phyloP scores from a whole-genome alignment of 2,888 invertebrate genomes.

The Parascotia fuliginaria region DNA sequence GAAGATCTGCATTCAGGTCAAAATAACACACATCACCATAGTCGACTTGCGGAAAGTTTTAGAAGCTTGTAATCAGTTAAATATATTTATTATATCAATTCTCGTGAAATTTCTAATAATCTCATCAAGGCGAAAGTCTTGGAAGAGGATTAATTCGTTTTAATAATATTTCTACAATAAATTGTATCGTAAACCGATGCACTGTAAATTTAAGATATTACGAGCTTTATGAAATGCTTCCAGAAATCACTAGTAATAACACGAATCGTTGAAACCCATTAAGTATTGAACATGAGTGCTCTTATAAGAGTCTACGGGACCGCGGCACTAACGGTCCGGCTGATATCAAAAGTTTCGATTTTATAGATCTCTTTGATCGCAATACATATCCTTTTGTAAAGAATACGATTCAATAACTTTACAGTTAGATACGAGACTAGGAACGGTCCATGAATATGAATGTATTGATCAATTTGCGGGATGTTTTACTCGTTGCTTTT shows the following conservation, averaged over 20 bases:
- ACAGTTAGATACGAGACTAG: conserved; percentile 5
- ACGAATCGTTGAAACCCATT: conserved; percentile 18
- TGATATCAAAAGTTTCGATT: conserved; percentile 24
- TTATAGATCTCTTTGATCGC: conserved; percentile 22
- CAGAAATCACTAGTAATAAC: conserved; percentile 23
- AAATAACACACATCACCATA: no score
- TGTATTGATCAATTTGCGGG: conserved; percentile 5
- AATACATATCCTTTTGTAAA: conserved; percentile 20
- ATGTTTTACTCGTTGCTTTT: background rate
- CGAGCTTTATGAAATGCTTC: conserved; percentile 22
- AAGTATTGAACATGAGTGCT: conserved; percentile 12
- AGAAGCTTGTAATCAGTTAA: no score
- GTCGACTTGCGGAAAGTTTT: no score
- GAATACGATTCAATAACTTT: conserved; percentile 15
- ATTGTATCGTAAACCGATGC: conserved; percentile 26
- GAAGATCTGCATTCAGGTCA: no score
- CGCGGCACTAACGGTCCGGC: conserved; percentile 17
- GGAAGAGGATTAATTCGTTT: conserved; percentile 3
- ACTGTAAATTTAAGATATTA: conserved; percentile 24
- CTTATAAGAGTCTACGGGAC: background rate
- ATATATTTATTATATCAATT: conserved; percentile 16
- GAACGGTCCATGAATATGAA: background rate
- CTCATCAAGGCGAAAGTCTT: background rate
- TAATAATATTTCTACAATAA: conserved; percentile 18
- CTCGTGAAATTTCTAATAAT: background rate